Evolutionary conservation across 2,888 invertebrate species (phyloP).

Genomic region (Agonopterix alstromeriana): DNA sequence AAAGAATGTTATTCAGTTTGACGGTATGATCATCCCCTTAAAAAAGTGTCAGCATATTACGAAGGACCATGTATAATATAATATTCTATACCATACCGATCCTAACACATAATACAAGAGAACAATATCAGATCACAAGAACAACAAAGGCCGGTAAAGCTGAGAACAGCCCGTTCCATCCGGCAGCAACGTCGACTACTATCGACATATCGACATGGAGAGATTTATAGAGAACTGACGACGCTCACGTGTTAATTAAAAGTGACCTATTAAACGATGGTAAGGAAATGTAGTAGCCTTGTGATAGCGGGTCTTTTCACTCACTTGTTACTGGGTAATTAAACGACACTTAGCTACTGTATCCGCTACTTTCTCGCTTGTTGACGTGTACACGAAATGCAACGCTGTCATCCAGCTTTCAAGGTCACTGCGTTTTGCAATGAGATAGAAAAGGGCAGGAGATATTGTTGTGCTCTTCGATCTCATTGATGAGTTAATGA

Average conservation of each 20-base stretch:
- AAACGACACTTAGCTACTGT: no score
- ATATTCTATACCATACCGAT: background rate
- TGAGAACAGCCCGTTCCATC: constrained; percentile 3
- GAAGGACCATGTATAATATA: no score
- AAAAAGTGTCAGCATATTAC: no score
- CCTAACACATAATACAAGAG: background rate
- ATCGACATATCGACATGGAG: constrained; percentile 45
- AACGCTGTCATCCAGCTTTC: no score
- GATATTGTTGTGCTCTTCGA: no score
- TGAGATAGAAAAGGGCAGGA: no score
- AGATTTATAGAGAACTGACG: constrained; percentile 53
- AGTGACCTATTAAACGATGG: constrained; percentile 20
- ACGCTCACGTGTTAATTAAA: constrained; percentile 63
- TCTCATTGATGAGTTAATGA: no score
- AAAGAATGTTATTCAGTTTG: no score
- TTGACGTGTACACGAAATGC: no score
- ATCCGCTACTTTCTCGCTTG: no score
- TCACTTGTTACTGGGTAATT: background rate
- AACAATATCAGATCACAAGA: background rate
- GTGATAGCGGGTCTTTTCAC: constrained; percentile 8
- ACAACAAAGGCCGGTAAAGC: background rate
- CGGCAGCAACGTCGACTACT: constrained; percentile 17
- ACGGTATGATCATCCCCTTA: no score
- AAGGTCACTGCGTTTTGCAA: no score
- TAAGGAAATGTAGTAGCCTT: constrained; percentile 9